Percentiles rank a stretch among this genome's conserved stretches.
These are phyloP conservation scores for Axea sp. DNA, from an alignment of 2,888 invertebrate species.

Conservation along the genomic window DNA sequence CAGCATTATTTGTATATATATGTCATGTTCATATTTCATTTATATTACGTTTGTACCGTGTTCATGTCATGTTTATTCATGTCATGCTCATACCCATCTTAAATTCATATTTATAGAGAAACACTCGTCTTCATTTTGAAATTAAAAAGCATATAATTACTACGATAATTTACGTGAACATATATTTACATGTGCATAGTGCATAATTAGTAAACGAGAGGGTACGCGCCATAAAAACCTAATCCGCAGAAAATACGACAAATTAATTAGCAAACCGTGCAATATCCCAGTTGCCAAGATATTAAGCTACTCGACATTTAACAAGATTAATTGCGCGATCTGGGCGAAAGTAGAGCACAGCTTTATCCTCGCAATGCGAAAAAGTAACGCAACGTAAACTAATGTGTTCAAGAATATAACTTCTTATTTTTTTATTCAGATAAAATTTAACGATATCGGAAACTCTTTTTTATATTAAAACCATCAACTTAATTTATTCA, in stretches of 20 bases:
- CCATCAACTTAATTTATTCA: not conserved
- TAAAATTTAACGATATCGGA: not conserved
- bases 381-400: no score
- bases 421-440: not conserved
- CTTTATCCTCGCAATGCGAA: no score
- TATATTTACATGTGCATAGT: constrained; percentile 6
- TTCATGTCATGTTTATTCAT: constrained; percentile 56
- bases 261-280: constrained; percentile 25
- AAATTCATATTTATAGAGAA: constrained; percentile 44
- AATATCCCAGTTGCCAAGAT: not conserved
- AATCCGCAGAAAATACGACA: constrained; percentile 13
- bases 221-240: constrained; percentile 10
- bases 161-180: constrained; percentile 20
- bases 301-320: constrained; percentile 18
- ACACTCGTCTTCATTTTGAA: constrained; percentile 18
- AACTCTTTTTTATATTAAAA: not conserved
- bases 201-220: constrained; percentile 4
- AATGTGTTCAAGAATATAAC: no score
- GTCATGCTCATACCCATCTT: constrained; percentile 40
- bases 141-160: constrained; percentile 37
- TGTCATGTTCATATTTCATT: constrained; percentile 54
- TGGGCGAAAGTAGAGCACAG: no score
- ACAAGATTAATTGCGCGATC: constrained; percentile 16
- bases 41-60: constrained; percentile 44
- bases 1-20: constrained; percentile 41